These are phyloP conservation scores for Caenorhabditis angaria DNA, from an alignment of 2,888 invertebrate genomes.

Conservation along the genomic window DNA sequence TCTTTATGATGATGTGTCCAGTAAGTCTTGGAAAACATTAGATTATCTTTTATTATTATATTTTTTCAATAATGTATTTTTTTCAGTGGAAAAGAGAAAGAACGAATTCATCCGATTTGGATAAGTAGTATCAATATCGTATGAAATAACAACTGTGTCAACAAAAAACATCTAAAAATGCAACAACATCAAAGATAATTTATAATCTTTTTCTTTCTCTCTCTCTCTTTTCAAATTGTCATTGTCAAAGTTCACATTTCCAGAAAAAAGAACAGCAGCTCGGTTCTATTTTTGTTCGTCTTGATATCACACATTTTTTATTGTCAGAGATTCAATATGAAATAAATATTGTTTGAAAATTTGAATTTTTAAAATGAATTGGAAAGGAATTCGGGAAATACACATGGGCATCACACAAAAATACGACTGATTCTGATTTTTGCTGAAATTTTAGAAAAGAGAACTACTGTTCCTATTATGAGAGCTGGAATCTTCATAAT, in stretches of 20 bases:
- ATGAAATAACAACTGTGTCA: neutral
- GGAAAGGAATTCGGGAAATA: too few species aligned
- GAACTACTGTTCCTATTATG: too few species aligned
- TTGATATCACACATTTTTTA: neutral
- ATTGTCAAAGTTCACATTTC: neutral
- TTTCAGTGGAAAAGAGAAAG: conserved; percentile 48
- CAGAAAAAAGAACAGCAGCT: neutral
- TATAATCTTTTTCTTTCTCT: neutral
- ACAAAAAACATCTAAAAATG: neutral
- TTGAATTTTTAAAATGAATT: too few species aligned
- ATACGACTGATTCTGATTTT: neutral
- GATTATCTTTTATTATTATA: too few species aligned
- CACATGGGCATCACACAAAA: too few species aligned
- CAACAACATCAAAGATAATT: neutral
- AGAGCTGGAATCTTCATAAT: too few species aligned
- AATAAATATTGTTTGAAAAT: conserved; percentile 8
- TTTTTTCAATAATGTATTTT: too few species aligned
- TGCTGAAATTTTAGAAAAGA: too few species aligned
- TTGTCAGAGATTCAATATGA: conserved; percentile 1
- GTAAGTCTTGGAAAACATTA: too few species aligned
- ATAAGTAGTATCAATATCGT: conserved; percentile 3
- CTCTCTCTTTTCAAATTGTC: neutral
- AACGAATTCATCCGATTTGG: conserved; percentile 58
- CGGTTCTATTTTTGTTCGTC: neutral
- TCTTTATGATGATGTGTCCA: conserved; percentile 15